A percentile compares a stretch with the other conserved stretches of the same genome.
Evolutionary conservation across 1,140 invertebrate genomes (phyloP).

Genomic region (Sesamia nonagrioides): DNA sequence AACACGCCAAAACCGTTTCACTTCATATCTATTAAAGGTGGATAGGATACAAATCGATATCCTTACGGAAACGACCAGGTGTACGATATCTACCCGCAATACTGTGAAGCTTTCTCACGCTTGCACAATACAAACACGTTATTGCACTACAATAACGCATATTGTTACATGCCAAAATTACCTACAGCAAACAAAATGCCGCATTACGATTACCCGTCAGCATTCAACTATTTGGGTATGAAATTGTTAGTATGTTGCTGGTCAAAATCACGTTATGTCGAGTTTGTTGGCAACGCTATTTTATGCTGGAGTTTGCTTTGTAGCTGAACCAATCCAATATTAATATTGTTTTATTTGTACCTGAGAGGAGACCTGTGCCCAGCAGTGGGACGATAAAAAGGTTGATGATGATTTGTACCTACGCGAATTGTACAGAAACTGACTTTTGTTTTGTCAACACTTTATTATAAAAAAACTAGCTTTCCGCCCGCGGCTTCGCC

Average conservation of each 20-base stretch:
- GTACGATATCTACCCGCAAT: conserved; percentile 37
- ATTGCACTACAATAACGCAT: conserved; percentile 19
- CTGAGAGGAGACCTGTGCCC: too few relatives aligned
- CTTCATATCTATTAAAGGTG: conserved; percentile 56
- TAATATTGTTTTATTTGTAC: background rate
- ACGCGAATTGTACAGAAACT: too few relatives aligned
- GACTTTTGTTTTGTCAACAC: too few relatives aligned
- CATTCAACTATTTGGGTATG: background rate
- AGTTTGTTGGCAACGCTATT: background rate
- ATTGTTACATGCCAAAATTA: conserved; percentile 27
- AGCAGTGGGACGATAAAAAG: too few relatives aligned
- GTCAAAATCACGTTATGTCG: background rate
- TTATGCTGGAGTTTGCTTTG: background rate
- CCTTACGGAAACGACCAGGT: conserved; percentile 46
- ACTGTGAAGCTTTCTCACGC: conserved; percentile 49
- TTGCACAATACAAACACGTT: conserved; percentile 45
- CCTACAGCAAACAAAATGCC: background rate
- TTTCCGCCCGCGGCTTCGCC: too few relatives aligned
- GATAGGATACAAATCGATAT: conserved; percentile 55
- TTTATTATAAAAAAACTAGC: too few relatives aligned
- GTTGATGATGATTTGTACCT: too few relatives aligned
- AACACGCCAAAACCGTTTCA: conserved; percentile 13
- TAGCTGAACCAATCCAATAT: background rate
- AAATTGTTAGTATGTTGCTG: background rate
- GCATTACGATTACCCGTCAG: background rate